A percentile compares a stretch with the other conserved stretches of the same genome.
phyloP scores from a whole-genome alignment of 2,888 invertebrate species.

The Oasisia sp. region DNA sequence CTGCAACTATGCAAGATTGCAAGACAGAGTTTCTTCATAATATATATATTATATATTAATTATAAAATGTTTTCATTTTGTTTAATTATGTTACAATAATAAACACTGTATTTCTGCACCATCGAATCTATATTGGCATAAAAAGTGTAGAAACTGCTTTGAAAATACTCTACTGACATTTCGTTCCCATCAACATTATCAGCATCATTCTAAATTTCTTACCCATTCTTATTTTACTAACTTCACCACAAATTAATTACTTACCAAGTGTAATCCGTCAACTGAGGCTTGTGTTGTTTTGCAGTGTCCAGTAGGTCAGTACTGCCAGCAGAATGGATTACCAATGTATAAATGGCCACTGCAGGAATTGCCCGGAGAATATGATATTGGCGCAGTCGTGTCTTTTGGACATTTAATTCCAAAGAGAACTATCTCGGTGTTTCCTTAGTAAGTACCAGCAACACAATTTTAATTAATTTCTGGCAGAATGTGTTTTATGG shows the following conservation, averaged over 20 bases:
- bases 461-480: neutral
- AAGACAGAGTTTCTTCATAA: no score
- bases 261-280: neutral
- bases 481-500: neutral
- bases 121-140: no score
- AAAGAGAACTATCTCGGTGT: slow-evolving; percentile 76
- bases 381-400: slow-evolving; percentile 88
- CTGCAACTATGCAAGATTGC: no score
- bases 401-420: slow-evolving; percentile 95
- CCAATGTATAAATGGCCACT: slow-evolving; percentile 74
- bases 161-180: no score
- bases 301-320: slow-evolving; percentile 72
- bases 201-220: no score
- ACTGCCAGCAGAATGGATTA: slow-evolving; percentile 74
- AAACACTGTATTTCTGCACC: no score
- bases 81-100: no score
- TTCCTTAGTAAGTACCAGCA: slow-evolving; percentile 75
- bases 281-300: slow-evolving; percentile 14
- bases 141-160: no score
- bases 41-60: no score
- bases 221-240: no score
- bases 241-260: neutral
- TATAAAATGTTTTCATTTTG: no score
- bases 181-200: no score
- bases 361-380: slow-evolving; percentile 61